These are phyloP conservation scores for Hassar affinis DNA, from an alignment of 2,113 vertebrate genomes.

Conservation along the genomic window DNA sequence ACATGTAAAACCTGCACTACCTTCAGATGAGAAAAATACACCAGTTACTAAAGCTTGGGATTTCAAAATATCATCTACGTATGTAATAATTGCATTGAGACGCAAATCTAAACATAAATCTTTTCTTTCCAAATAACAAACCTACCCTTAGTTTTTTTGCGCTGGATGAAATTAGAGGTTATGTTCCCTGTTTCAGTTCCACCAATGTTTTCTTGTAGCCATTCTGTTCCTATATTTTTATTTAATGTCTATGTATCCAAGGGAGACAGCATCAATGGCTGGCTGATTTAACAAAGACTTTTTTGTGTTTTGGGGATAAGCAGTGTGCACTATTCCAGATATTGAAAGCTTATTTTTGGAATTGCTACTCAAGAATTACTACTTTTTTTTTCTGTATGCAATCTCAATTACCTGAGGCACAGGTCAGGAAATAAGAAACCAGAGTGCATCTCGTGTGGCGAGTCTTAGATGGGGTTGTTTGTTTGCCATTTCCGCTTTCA, in stretches of 20 bases:
- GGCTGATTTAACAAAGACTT: neutral
- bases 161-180: neutral
- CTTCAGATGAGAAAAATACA: too few species aligned
- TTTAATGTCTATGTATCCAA: neutral
- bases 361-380: neutral
- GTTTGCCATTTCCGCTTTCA: constrained; percentile 4
- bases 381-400: neutral
- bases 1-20: too few species aligned
- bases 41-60: too few species aligned
- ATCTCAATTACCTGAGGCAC: neutral
- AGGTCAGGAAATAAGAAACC: neutral
- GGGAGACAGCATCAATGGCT: neutral
- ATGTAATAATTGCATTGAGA: too few species aligned
- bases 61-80: too few species aligned
- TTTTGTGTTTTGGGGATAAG: neutral
- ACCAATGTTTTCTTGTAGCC: neutral
- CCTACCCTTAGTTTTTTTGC: neutral
- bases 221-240: neutral
- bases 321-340: neutral
- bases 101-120: too few species aligned
- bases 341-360: neutral
- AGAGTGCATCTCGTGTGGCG: neutral
- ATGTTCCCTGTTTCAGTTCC: neutral
- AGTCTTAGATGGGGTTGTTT: neutral
- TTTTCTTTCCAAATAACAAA: neutral